phyloP scores from a whole-genome alignment of 2,888 invertebrate genomes.

The Choristoneura rosaceana region DNA sequence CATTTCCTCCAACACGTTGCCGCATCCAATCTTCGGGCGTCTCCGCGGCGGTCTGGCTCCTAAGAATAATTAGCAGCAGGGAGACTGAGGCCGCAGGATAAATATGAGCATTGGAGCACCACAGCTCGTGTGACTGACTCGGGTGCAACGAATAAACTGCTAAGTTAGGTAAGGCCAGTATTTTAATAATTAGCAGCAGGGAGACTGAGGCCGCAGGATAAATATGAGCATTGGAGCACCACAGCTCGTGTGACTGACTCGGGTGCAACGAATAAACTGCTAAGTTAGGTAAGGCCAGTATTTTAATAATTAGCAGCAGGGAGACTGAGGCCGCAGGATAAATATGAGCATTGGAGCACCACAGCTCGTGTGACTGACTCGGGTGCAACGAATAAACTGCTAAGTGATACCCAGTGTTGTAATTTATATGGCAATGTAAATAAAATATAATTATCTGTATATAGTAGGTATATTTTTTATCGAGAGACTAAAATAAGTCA shows the following conservation, averaged over 20 bases:
- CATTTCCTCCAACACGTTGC: neutral
- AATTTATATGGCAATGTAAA: too few relatives aligned
- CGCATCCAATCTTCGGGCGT: neutral
- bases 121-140: neutral
- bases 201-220: constrained; percentile 9
- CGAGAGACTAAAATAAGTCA: too few relatives aligned
- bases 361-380: neutral
- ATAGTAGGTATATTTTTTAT: too few relatives aligned
- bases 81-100: constrained; percentile 9
- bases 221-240: constrained; percentile 12
- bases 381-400: neutral
- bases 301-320: constrained; percentile 22
- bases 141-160: neutral
- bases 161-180: too few relatives aligned
- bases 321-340: constrained; percentile 9
- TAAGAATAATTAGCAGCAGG: constrained; percentile 20
- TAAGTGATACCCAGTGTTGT: too few relatives aligned
- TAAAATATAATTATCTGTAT: too few relatives aligned
- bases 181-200: constrained; percentile 22
- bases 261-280: neutral
- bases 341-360: constrained; percentile 12
- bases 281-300: too few relatives aligned
- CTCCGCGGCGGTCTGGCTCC: neutral
- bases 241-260: neutral
- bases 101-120: constrained; percentile 12